phyloP scores from a whole-genome alignment of 2,888 invertebrate genomes.

The Yponomeuta sedellus region DNA sequence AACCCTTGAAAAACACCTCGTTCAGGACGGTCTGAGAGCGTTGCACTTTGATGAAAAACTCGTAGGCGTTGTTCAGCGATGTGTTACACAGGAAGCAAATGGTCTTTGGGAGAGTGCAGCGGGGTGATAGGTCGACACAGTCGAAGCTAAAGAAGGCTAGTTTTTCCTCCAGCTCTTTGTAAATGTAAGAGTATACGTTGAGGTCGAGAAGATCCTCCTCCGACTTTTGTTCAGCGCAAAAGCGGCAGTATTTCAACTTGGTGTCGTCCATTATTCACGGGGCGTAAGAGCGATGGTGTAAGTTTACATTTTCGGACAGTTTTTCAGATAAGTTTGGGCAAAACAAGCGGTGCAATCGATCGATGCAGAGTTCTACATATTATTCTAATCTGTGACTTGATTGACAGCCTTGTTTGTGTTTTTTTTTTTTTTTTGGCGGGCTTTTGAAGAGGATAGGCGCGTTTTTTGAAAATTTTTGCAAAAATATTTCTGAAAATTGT shows the following conservation, averaged over 20 bases:
- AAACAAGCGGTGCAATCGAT: neutral
- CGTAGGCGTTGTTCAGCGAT: slow-evolving; percentile 20
- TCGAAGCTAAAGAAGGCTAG: slow-evolving; percentile 7
- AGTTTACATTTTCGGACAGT: neutral
- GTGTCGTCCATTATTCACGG: neutral
- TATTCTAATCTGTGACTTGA: neutral
- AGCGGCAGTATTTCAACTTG: slow-evolving; percentile 15
- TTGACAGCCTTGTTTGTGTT: no score
- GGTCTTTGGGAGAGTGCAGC: slow-evolving; percentile 22
- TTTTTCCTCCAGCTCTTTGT: neutral
- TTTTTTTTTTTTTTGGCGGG: no score
- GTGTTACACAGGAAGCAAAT: slow-evolving; percentile 23
- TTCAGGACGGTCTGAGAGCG: slow-evolving; percentile 7
- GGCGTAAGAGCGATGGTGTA: neutral
- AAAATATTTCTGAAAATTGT: no score
- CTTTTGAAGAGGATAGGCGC: no score
- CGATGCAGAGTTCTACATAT: neutral
- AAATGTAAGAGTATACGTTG: neutral
- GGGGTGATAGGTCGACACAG: slow-evolving; percentile 19
- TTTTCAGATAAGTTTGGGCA: neutral
- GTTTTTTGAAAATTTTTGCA: no score
- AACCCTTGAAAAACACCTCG: neutral
- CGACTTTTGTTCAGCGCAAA: slow-evolving; percentile 20
- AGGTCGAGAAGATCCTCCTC: slow-evolving; percentile 7
- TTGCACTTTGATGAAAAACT: slow-evolving; percentile 20